Conservation (phyloP, 2,797 vertebrate genomes). For the Gadopsis bispinosus region DNA sequence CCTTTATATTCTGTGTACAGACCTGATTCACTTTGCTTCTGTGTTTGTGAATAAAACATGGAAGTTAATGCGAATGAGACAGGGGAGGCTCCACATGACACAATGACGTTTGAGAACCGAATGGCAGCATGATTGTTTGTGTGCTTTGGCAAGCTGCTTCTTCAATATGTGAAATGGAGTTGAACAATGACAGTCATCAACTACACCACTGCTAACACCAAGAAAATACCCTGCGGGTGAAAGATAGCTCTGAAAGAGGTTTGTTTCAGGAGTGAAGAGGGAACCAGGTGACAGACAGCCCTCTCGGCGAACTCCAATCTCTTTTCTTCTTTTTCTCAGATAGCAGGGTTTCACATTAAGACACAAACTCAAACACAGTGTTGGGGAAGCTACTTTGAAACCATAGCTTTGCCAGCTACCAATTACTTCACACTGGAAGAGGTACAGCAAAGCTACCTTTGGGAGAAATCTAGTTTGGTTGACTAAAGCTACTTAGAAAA, state of each 20-base stretch:
- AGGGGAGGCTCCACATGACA: conserved; percentile 23
- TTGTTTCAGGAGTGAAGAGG: conserved; percentile 40
- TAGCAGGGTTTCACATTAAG: conserved; percentile 11
- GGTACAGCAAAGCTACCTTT: neutral
- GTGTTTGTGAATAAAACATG: conserved; percentile 52
- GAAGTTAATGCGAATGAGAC: conserved; percentile 13
- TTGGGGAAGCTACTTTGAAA: conserved; percentile 28
- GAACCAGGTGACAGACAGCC: conserved; percentile 39
- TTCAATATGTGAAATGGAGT: conserved; percentile 65
- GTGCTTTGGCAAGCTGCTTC: conserved; percentile 58
- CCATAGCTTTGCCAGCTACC: conserved; percentile 35
- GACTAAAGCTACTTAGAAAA: neutral
- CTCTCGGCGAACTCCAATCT: conserved; percentile 17
- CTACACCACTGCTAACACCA: conserved; percentile 40
- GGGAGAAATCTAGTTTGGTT: neutral
- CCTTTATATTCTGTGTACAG: conserved; percentile 1
- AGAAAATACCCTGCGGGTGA: conserved; percentile 47
- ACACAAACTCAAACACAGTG: conserved; percentile 6
- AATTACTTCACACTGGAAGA: conserved; percentile 28
- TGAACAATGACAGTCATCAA: conserved; percentile 65
- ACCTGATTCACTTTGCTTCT: conserved; percentile 29
- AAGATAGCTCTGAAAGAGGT: conserved; percentile 45
- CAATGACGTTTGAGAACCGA: conserved; percentile 26
- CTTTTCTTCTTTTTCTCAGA: conserved; percentile 23
- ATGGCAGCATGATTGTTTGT: conserved; percentile 46